These are phyloP conservation scores for Oryzias javanicus DNA, from an alignment of 2,113 vertebrate species.

Conservation along the genomic window DNA sequence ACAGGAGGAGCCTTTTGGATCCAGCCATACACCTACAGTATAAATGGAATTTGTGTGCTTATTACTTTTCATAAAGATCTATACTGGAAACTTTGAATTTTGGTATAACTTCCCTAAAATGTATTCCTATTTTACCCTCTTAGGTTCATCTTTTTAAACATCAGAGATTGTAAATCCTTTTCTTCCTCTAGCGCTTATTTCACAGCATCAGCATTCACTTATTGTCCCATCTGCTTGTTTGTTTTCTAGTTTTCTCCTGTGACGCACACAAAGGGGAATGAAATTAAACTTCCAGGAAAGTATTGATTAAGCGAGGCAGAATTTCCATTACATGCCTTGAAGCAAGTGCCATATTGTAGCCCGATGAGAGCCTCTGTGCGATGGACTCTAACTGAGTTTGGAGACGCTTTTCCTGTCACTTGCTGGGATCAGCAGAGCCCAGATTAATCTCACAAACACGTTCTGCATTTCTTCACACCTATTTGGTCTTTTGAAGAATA, in stretches of 20 bases:
- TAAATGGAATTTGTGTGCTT: slow-evolving; percentile 16
- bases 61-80: slow-evolving; percentile 15
- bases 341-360: slow-evolving; percentile 67
- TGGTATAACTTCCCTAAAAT: no score
- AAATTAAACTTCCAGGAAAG: slow-evolving; percentile 56
- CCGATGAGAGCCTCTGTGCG: slow-evolving; percentile 41
- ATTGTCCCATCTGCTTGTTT: slow-evolving; percentile 47
- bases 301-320: slow-evolving; percentile 55
- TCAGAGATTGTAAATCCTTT: no score
- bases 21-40: slow-evolving; percentile 23
- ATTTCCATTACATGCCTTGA: slow-evolving; percentile 59
- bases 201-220: slow-evolving; percentile 4
- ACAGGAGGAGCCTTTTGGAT: slow-evolving; percentile 13
- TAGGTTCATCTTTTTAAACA: no score
- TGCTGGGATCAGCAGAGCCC: slow-evolving; percentile 38
- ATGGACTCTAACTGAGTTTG: slow-evolving; percentile 23
- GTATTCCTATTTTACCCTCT: no score
- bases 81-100: slow-evolving; percentile 39
- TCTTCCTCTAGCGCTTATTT: slow-evolving; percentile 21
- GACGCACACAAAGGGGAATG: slow-evolving; percentile 46
- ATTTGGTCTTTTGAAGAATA: slow-evolving; percentile 42
- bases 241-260: slow-evolving; percentile 56
- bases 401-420: slow-evolving; percentile 37
- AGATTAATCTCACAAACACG: slow-evolving; percentile 62
- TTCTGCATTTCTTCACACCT: slow-evolving; percentile 31